Base-by-base conservation (phyloP, 1,140 invertebrate genomes). In the Amphibalanus amphitrite region DNA sequence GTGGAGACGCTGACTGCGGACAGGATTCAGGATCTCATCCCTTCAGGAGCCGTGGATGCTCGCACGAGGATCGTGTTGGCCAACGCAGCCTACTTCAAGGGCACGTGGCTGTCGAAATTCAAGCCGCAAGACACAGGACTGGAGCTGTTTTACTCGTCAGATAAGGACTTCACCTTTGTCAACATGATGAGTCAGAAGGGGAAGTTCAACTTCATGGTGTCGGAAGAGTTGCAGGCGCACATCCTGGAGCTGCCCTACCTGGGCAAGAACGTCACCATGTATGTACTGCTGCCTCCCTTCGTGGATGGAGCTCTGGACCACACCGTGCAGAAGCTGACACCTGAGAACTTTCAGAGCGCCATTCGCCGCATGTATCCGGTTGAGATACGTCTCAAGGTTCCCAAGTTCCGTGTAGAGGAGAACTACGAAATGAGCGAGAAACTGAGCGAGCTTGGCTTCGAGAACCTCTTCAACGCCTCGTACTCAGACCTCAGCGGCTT, bases 71-170 rank as follows among this genome's bases (percentile, higher is more conserved):
- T 67, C n/a, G 26, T 67, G n/a, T 8, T 67, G 65, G 72, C 69
- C 0, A 96, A 95, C 78, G 92, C 92, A 0, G 90, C 92, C 0
- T 95, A 93, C 77, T 95, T 95, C 82, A 95, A 95, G 81, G 91
- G 91, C 20, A 81, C 86, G 4, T 94, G 92, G 91, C 82, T 86
- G 40, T 88, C 86, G 28, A 86, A 88, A 74, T 95, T 96, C 78
- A 83, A 88, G 64, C 79, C 82, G 0, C 82, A 85, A 1, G 82
- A 85, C 29, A 91, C 90, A 0, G 85, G 84, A 73, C 84, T 84
- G 47, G 85, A 87, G 72, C 80, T 88, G 0, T 96, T 96, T 81
- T 89, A 89, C 73, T 83, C 87, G 0, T 85, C 86, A 0, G 84
- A 86, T 40, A 84, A 86, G 0, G 84, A 88, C 73, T 86, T 87